phyloP scores from a whole-genome alignment of 2,888 invertebrate genomes.

The Epinotia ramella region DNA sequence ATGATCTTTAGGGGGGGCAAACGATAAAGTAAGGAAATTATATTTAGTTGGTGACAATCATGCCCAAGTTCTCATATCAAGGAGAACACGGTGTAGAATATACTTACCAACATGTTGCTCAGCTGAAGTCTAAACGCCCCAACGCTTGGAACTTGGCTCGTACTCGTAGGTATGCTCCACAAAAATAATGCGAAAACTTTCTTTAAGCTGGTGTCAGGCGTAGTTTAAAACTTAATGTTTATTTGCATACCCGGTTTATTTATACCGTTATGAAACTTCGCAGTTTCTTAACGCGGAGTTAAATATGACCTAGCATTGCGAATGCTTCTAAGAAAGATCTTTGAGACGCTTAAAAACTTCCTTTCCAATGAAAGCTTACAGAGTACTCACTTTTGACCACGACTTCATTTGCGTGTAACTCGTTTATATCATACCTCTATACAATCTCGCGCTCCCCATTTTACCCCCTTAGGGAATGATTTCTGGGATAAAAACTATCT shows the following conservation, averaged over 20 bases:
- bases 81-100: no score
- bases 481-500: no score
- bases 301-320: constrained; percentile 2
- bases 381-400: not conserved
- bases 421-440: no score
- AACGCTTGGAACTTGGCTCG: not conserved
- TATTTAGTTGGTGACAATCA: no score
- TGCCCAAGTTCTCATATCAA: no score
- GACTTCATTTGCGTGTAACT: no score
- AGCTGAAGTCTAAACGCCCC: not conserved
- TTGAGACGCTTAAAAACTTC: not conserved
- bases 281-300: constrained; percentile 18
- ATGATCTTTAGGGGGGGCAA: no score
- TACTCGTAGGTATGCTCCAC: constrained; percentile 57
- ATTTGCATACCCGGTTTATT: constrained; percentile 55
- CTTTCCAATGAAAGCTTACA: not conserved
- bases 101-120: not conserved
- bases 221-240: constrained; percentile 62
- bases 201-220: constrained; percentile 60
- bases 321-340: not conserved
- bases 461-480: no score
- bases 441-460: no score
- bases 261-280: constrained; percentile 43
- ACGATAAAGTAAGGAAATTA: no score
- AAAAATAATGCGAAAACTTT: constrained; percentile 74